Evolutionary conservation across 2,888 invertebrate species (phyloP).

Genomic region (Craniophora ligustri): DNA sequence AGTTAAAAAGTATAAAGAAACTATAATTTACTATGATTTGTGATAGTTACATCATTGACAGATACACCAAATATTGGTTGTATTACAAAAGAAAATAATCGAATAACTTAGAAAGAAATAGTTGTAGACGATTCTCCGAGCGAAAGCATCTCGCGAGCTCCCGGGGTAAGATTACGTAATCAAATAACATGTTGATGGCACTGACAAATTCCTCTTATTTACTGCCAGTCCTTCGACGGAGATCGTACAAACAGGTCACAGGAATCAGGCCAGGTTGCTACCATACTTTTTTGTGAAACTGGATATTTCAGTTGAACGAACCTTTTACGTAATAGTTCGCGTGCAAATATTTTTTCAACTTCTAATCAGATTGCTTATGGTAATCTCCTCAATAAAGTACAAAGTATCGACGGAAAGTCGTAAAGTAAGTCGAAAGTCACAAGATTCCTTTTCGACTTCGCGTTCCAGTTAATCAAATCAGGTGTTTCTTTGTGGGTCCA

Average conservation of each 20-base stretch:
- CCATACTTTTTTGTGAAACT: conserved; percentile 17
- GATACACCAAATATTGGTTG: too few species aligned
- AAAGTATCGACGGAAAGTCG: conserved; percentile 34
- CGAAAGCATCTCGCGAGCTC: conserved; percentile 25
- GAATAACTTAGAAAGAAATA: conserved; percentile 40
- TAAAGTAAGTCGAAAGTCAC: conserved; percentile 29
- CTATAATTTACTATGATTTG: background rate
- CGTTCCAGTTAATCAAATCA: conserved; percentile 21
- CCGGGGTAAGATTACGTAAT: conserved; percentile 51
- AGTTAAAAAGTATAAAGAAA: background rate
- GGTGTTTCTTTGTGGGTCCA: conserved; percentile 16
- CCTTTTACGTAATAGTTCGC: conserved; percentile 29
- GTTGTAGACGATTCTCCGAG: conserved; percentile 34
- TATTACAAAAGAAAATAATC: too few species aligned
- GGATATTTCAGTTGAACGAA: conserved; percentile 14
- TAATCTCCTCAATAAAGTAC: conserved; percentile 40
- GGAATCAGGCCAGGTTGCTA: conserved; percentile 41
- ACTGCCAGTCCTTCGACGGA: conserved; percentile 33
- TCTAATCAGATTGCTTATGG: conserved; percentile 42
- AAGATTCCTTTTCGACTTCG: conserved; percentile 14
- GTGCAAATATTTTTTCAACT: conserved; percentile 47
- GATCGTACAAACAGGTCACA: conserved; percentile 41
- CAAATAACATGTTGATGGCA: conserved; percentile 52
- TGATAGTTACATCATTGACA: too few species aligned
- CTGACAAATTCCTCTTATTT: conserved; percentile 56